Conservation (phyloP, 2,888 invertebrate genomes). For the Bedellia somnulentella region DNA sequence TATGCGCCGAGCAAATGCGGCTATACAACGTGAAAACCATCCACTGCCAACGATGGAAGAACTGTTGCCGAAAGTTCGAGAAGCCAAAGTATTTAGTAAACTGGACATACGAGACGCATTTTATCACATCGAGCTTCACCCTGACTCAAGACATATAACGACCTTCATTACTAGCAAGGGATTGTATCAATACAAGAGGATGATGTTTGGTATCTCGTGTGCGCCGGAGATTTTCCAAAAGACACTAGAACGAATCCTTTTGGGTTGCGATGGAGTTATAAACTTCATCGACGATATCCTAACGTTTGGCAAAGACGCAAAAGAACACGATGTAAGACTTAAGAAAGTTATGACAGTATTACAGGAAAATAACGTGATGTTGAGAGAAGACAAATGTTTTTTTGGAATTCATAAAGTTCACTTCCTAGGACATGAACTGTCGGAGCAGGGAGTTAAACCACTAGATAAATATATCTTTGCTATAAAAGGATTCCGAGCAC, state of each 20-base stretch:
- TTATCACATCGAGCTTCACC: constrained; percentile 23
- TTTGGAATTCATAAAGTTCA: too few relatives aligned
- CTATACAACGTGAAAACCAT: constrained; percentile 13
- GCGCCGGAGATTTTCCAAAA: constrained; percentile 6
- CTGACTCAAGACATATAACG: constrained; percentile 19
- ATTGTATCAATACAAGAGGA: constrained; percentile 16
- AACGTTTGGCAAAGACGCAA: constrained; percentile 4
- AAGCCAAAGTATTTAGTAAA: not conserved
- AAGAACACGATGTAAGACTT: constrained; percentile 3
- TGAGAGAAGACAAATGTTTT: too few relatives aligned
- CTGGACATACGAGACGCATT: constrained; percentile 15
- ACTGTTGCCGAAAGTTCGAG: constrained; percentile 13
- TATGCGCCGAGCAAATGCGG: constrained; percentile 19
- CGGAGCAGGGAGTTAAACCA: constrained; percentile 10
- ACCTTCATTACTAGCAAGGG: constrained; percentile 16
- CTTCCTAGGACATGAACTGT: too few relatives aligned
- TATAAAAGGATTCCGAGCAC: constrained; percentile 10
- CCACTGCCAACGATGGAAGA: constrained; percentile 14
- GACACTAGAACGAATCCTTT: constrained; percentile 10
- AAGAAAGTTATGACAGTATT: not conserved
- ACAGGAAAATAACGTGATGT: constrained; percentile 2
- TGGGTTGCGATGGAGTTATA: constrained; percentile 6
- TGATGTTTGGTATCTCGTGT: constrained; percentile 20
- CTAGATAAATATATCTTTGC: constrained; percentile 12
- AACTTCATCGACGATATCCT: constrained; percentile 16